Conservation (phyloP, 2,113 vertebrate species). For the Isichthys henryi region DNA sequence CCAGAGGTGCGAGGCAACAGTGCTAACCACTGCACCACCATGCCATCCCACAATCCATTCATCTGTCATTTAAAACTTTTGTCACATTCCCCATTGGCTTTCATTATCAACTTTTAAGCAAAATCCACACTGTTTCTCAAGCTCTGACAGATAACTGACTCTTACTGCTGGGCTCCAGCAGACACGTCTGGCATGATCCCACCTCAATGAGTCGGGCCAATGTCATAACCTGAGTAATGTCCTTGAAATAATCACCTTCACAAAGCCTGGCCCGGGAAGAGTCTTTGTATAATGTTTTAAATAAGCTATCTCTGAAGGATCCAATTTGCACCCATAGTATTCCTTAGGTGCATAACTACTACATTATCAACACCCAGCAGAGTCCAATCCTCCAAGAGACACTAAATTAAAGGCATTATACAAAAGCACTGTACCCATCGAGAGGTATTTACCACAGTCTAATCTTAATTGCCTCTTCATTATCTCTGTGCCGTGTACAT, state of each 20-base stretch:
- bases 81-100: background rate
- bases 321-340: background rate
- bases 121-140: background rate
- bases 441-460: constrained; percentile 1
- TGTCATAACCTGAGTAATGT: background rate
- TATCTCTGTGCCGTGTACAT: background rate
- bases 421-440: background rate
- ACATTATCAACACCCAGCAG: background rate
- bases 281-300: background rate
- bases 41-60: too few species aligned
- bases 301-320: background rate
- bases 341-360: background rate
- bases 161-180: background rate
- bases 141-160: background rate
- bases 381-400: background rate
- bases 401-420: constrained; percentile 2
- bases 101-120: background rate
- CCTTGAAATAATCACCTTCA: background rate
- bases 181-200: background rate
- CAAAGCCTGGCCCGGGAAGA: background rate
- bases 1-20: too few species aligned
- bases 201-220: background rate
- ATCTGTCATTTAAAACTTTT: background rate
- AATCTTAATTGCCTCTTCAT: constrained; percentile 4
- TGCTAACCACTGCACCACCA: too few species aligned